Conservation (phyloP, 1,140 invertebrate genomes). For the Teleopsis dalmanni region DNA sequence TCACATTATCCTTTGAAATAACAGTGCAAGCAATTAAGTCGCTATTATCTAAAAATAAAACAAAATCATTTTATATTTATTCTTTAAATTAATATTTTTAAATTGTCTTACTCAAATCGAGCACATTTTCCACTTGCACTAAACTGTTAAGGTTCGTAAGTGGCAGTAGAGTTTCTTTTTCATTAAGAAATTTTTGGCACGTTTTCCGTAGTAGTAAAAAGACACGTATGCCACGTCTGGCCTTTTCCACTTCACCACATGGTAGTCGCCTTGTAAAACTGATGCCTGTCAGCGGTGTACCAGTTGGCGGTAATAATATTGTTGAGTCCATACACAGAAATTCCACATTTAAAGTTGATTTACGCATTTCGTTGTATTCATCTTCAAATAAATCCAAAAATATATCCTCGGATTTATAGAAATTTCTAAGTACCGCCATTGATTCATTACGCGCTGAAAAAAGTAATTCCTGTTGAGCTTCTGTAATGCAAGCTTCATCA, state of each 20-base stretch:
- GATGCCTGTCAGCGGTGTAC: conserved; percentile 93
- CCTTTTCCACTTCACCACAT: conserved; percentile 93
- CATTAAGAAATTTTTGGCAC: conserved; percentile 70
- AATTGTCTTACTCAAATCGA: conserved; percentile 80
- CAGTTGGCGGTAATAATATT: conserved; percentile 90
- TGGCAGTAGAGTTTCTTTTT: conserved; percentile 80
- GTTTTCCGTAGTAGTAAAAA: conserved; percentile 88
- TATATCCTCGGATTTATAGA: conserved; percentile 97
- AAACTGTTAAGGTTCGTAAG: conserved; percentile 84
- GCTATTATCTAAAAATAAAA: conserved; percentile 74
- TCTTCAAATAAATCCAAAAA: conserved; percentile 99
- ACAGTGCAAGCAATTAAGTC: conserved; percentile 96
- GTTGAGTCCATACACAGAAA: conserved; percentile 94
- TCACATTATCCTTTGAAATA: conserved; percentile 78
- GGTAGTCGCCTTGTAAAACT: conserved; percentile 90
- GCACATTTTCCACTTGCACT: conserved; percentile 83
- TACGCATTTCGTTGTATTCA: conserved; percentile 87
- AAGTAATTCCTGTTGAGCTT: conserved; percentile 47
- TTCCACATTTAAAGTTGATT: conserved; percentile 81
- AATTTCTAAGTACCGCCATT: conserved; percentile 78
- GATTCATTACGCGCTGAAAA: conserved; percentile 73
- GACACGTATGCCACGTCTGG: conserved; percentile 84
- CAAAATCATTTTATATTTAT: not conserved
- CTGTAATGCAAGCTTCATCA: conserved; percentile 47
- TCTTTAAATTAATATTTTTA: not conserved